phyloP scores from a whole-genome alignment of 64 coral and sea anemone species.

The Montipora foliosa region DNA sequence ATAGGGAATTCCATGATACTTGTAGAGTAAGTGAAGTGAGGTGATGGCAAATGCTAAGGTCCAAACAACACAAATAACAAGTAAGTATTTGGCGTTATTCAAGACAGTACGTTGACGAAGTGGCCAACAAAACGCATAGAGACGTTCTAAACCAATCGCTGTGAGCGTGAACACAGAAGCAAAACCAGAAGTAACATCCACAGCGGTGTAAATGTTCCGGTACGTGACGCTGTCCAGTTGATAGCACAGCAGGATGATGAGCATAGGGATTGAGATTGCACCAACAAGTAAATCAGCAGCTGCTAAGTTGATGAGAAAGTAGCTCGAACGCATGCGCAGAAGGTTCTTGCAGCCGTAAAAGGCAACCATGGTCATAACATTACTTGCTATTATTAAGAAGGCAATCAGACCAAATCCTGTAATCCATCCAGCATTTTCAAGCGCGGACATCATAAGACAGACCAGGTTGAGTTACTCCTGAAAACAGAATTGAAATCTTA shows the following conservation, averaged over 20 bases:
- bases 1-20: conserved; percentile 37
- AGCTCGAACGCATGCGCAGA: conserved; percentile 75
- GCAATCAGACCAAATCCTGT: conserved; percentile 25
- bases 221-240: conserved; percentile 67
- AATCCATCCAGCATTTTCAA: conserved; percentile 43
- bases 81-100: not conserved
- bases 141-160: conserved; percentile 64
- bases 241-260: conserved; percentile 61
- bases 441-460: not conserved
- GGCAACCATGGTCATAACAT: conserved; percentile 64
- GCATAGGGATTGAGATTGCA: conserved; percentile 74
- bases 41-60: conserved; percentile 48
- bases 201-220: conserved; percentile 67
- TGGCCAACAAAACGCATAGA: conserved; percentile 65
- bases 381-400: conserved; percentile 46
- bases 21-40: conserved; percentile 58
- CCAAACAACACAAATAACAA: conserved; percentile 42
- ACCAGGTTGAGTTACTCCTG: no score
- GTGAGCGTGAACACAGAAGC: conserved; percentile 83
- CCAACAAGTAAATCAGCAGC: conserved; percentile 74
- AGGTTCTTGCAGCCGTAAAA: conserved; percentile 65
- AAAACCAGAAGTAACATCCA: conserved; percentile 82
- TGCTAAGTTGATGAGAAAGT: conserved; percentile 74
- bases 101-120: conserved; percentile 17
- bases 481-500: not conserved